phyloP scores from a whole-genome alignment of 2,888 invertebrate genomes.

The Nezara viridula region DNA sequence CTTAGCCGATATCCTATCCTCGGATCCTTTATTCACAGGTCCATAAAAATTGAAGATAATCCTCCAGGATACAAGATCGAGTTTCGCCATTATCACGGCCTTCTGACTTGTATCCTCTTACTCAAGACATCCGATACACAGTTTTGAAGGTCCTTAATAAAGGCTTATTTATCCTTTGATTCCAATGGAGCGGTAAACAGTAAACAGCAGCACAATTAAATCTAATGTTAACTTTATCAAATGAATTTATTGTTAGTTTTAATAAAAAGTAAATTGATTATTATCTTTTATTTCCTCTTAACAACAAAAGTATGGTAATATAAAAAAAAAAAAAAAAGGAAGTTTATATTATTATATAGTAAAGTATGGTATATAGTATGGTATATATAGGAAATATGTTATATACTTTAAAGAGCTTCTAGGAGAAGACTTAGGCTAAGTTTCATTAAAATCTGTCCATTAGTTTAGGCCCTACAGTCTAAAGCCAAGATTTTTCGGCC shows the following conservation, averaged over 20 bases:
- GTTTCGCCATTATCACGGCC: slow-evolving; percentile 19
- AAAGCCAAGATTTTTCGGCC: too few species aligned
- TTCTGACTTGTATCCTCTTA: not conserved
- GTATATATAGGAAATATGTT: too few species aligned
- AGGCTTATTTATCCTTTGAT: not conserved
- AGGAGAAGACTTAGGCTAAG: too few species aligned
- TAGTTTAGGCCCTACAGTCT: too few species aligned
- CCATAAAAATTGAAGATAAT: slow-evolving; percentile 5
- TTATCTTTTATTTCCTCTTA: too few species aligned
- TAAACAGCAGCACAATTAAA: not conserved
- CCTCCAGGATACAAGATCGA: not conserved
- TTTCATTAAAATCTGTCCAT: too few species aligned
- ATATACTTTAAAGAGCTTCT: too few species aligned
- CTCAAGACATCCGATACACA: not conserved
- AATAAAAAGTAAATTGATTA: too few species aligned
- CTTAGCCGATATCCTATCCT: not conserved
- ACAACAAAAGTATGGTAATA: too few species aligned
- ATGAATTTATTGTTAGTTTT: not conserved
- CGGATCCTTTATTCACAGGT: not conserved
- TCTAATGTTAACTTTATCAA: not conserved
- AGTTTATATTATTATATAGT: too few species aligned
- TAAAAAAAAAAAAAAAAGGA: too few species aligned
- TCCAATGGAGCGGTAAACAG: not conserved
- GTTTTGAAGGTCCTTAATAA: not conserved
- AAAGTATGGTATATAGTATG: too few species aligned